phyloP scores from a whole-genome alignment of 2,888 invertebrate species.

The Acleris emargana region DNA sequence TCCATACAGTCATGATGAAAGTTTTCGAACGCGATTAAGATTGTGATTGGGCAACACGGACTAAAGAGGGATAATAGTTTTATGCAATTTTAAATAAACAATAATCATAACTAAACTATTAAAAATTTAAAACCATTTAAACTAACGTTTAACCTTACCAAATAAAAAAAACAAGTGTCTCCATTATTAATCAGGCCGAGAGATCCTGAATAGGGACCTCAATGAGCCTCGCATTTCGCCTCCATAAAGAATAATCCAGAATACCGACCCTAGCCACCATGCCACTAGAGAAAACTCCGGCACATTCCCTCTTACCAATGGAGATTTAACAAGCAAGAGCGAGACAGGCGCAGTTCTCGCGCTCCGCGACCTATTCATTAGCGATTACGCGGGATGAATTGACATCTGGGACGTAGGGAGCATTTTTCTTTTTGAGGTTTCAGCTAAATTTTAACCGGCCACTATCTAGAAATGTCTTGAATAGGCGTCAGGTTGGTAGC shows the following conservation, averaged over 20 bases:
- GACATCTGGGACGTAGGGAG: slow-evolving; percentile 75
- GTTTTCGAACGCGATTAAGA: too few relatives aligned
- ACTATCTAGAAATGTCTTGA: slow-evolving; percentile 36
- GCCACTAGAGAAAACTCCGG: slow-evolving; percentile 57
- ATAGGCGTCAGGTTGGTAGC: background rate
- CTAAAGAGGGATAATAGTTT: too few relatives aligned
- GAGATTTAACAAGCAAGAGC: slow-evolving; percentile 51
- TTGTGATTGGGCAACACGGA: too few relatives aligned
- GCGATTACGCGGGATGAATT: slow-evolving; percentile 79
- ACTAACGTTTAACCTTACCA: background rate
- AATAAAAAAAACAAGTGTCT: slow-evolving; percentile 1
- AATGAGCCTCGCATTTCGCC: slow-evolving; percentile 78
- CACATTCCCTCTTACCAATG: slow-evolving; percentile 62
- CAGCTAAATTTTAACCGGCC: slow-evolving; percentile 70
- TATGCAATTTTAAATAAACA: too few relatives aligned
- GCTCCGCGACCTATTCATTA: slow-evolving; percentile 77
- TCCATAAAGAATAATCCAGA: slow-evolving; percentile 80
- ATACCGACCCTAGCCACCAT: slow-evolving; percentile 63
- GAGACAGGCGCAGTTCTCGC: slow-evolving; percentile 64
- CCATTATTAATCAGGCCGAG: slow-evolving; percentile 66
- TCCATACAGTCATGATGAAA: too few relatives aligned
- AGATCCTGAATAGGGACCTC: slow-evolving; percentile 71
- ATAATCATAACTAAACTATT: background rate
- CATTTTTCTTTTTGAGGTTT: slow-evolving; percentile 74
- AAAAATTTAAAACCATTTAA: background rate